These are phyloP conservation scores for Stigmatopora argus DNA, from an alignment of 2,113 vertebrate species.

Conservation along the genomic window DNA sequence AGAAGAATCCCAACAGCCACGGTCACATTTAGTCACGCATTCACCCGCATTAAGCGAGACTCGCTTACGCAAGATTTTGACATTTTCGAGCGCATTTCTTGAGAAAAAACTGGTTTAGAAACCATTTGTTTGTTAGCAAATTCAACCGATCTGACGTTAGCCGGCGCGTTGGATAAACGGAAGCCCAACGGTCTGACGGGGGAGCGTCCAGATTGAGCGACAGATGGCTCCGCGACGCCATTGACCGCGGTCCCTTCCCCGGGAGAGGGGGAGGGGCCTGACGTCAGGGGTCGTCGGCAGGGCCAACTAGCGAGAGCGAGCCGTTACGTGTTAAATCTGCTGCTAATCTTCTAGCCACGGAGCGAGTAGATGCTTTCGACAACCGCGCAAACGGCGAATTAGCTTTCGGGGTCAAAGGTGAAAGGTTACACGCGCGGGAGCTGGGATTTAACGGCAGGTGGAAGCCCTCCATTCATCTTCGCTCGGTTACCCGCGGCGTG, in stretches of 20 bases:
- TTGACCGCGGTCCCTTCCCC: neutral
- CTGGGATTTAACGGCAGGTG: constrained; percentile 18
- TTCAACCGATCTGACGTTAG: constrained; percentile 7
- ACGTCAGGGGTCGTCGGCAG: neutral
- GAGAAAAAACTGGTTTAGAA: constrained; percentile 9
- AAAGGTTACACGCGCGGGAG: constrained; percentile 18
- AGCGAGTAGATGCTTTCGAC: constrained; percentile 25
- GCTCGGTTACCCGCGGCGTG: neutral
- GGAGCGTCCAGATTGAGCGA: constrained; percentile 50
- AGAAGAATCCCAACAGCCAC: neutral
- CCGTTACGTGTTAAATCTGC: constrained; percentile 53
- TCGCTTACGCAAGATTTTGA: neutral
- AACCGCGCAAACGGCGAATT: constrained; percentile 19
- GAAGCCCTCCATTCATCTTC: neutral
- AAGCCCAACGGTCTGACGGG: constrained; percentile 26
- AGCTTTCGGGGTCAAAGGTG: constrained; percentile 36
- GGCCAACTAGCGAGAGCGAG: constrained; percentile 32
- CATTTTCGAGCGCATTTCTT: neutral
- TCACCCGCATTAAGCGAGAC: neutral
- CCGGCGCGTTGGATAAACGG: constrained; percentile 17
- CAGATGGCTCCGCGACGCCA: constrained; percentile 59
- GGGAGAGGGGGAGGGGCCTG: constrained; percentile 11
- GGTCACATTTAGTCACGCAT: neutral
- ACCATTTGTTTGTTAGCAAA: neutral
- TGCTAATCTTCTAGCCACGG: constrained; percentile 44